These are phyloP conservation scores for Trichogramma evanescens DNA, from an alignment of 2,888 invertebrate species.

Conservation along the genomic window DNA sequence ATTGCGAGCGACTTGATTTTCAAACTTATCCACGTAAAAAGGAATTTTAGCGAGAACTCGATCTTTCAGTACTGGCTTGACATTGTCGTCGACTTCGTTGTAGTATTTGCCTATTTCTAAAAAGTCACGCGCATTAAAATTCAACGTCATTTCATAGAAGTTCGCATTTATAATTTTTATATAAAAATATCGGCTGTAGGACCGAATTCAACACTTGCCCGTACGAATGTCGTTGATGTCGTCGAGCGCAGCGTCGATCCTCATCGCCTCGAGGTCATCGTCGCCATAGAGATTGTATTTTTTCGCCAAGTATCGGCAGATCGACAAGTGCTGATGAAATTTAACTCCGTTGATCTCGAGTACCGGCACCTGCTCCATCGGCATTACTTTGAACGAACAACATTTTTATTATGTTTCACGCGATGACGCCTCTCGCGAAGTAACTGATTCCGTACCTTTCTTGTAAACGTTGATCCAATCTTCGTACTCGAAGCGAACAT, in stretches of 20 bases:
- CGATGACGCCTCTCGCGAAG: not conserved
- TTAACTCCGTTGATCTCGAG: constrained; percentile 48
- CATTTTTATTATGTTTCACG: not conserved
- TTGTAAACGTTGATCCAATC: constrained; percentile 34
- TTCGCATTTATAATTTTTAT: not conserved
- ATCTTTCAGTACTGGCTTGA: constrained; percentile 33
- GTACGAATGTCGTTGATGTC: constrained; percentile 50
- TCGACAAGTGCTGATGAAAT: constrained; percentile 49
- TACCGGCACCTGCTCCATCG: constrained; percentile 49
- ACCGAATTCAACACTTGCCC: constrained; percentile 41
- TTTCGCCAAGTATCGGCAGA: constrained; percentile 52
- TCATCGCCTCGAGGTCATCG: constrained; percentile 49
- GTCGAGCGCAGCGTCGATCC: constrained; percentile 49
- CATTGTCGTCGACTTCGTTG: constrained; percentile 32
- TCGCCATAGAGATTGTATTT: constrained; percentile 49
- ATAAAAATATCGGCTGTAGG: not conserved
- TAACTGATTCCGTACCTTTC: constrained; percentile 24
- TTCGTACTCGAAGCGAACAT: constrained; percentile 37
- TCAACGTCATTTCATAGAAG: not conserved
- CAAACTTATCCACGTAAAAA: constrained; percentile 32
- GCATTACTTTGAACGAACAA: constrained; percentile 39
- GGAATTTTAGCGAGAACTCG: constrained; percentile 28
- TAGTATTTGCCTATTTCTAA: constrained; percentile 30
- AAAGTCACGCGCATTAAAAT: constrained; percentile 4
- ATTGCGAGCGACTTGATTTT: constrained; percentile 34